Conservation (phyloP, 2,888 invertebrate genomes). For the Callimorpha dominula region DNA sequence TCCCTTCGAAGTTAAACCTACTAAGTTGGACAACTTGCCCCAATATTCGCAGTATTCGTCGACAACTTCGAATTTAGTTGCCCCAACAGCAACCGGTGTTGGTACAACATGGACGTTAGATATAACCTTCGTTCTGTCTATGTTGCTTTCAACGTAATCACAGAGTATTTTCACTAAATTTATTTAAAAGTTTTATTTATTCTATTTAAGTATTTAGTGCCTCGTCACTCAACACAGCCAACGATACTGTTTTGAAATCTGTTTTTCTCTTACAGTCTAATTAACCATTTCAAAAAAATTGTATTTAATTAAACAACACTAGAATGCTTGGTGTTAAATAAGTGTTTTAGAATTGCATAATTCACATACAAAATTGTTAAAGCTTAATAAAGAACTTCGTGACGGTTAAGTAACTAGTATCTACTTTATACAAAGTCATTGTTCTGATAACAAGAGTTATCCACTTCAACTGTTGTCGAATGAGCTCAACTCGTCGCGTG, state of each 20-base stretch:
- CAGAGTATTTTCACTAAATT: not conserved
- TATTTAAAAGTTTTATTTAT: not conserved
- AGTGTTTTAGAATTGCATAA: not conserved
- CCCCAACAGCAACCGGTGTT: not conserved
- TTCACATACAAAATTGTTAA: conserved; percentile 8
- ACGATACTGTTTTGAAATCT: too few species aligned
- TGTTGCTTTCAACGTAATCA: not conserved
- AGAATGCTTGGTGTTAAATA: not conserved
- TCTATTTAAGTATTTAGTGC: not conserved
- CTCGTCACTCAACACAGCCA: not conserved
- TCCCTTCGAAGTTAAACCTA: not conserved
- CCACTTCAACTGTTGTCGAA: conserved; percentile 10
- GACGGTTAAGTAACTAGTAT: conserved; percentile 31
- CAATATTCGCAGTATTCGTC: not conserved
- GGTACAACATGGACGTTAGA: not conserved
- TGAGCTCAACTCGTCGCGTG: conserved; percentile 31
- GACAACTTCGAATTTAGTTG: not conserved
- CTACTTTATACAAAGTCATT: conserved; percentile 40
- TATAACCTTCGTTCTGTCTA: not conserved
- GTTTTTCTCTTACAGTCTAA: too few species aligned
- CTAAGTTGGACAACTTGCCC: not conserved
- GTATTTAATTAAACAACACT: not conserved
- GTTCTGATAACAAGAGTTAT: conserved; percentile 39
- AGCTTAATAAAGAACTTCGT: conserved; percentile 5
- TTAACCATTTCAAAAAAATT: too few species aligned